Evolutionary conservation across 64 coral and sea anemone species (phyloP).

Genomic region (Trachythela sp.): DNA sequence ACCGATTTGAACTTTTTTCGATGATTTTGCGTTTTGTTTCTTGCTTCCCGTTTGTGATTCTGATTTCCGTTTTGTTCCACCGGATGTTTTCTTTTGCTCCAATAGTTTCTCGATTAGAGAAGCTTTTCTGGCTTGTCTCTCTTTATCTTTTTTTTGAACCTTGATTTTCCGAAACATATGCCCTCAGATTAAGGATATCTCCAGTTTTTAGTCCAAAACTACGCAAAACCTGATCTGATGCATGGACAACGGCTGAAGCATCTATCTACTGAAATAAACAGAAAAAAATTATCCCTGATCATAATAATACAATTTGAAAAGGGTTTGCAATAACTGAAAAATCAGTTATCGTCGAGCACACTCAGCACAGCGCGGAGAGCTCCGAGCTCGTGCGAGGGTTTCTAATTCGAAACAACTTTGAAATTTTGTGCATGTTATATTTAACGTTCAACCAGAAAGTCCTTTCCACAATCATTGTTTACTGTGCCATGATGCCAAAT

Average conservation of each 20-base stretch:
- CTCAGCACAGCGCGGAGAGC: no score
- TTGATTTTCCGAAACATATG: not conserved
- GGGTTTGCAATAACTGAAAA: no score
- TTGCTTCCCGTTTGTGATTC: not conserved
- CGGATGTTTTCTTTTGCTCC: not conserved
- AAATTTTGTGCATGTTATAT: no score
- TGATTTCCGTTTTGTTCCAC: not conserved
- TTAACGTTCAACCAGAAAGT: no score
- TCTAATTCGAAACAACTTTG: no score
- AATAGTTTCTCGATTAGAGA: not conserved
- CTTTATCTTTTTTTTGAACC: not conserved
- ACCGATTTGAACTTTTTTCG: no score
- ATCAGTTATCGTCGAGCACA: no score
- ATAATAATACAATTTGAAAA: no score
- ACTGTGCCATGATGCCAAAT: no score
- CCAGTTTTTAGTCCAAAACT: conserved; percentile 1
- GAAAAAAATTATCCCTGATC: no score
- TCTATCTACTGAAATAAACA: not conserved
- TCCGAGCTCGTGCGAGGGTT: no score
- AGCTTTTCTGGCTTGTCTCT: not conserved
- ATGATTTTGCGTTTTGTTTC: not conserved
- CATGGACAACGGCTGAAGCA: not conserved
- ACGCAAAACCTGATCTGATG: not conserved
- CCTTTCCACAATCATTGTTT: no score
- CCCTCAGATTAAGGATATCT: not conserved